These are phyloP conservation scores for Sebastes dallii DNA, from an alignment of 2,797 vertebrate species.

Conservation along the genomic window DNA sequence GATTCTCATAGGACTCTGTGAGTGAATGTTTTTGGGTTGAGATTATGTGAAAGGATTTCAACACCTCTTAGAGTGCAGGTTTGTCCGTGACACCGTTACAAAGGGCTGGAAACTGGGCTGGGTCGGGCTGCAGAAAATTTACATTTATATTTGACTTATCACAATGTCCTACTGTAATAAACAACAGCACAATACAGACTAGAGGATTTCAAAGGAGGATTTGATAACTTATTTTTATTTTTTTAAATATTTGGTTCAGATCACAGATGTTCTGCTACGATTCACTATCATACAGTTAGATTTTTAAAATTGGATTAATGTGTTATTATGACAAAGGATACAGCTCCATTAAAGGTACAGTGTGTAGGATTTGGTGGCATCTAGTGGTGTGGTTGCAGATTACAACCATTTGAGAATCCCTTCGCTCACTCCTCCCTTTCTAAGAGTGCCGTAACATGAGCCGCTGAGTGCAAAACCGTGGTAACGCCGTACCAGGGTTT, in stretches of 20 bases:
- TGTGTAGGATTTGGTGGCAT: too few relatives aligned
- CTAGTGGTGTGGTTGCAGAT: too few relatives aligned
- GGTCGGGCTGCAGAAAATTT: conserved; percentile 48
- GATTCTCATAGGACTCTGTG: conserved; percentile 65
- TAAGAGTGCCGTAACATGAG: too few relatives aligned
- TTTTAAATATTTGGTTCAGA: background rate
- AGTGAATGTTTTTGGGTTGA: conserved; percentile 62
- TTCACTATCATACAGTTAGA: background rate
- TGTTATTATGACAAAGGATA: background rate
- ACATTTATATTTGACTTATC: conserved; percentile 48
- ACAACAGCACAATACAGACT: conserved; percentile 71
- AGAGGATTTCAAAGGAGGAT: conserved; percentile 33
- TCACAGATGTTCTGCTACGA: conserved; percentile 14
- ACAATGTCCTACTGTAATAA: conserved; percentile 52
- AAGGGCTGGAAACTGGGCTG: conserved; percentile 79
- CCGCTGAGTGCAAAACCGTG: too few relatives aligned
- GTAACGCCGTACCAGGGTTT: too few relatives aligned
- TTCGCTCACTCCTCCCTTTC: too few relatives aligned
- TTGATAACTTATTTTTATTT: background rate
- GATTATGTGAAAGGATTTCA: conserved; percentile 42
- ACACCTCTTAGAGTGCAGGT: conserved; percentile 57
- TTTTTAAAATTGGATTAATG: background rate
- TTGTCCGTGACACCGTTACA: conserved; percentile 57
- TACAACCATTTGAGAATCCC: too few relatives aligned
- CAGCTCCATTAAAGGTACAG: background rate